Evolutionary conservation across 2,797 vertebrate species (phyloP), one percentile per base, ranked within the genome.

Genomic region (Silurus lanzhouensis): DNA sequence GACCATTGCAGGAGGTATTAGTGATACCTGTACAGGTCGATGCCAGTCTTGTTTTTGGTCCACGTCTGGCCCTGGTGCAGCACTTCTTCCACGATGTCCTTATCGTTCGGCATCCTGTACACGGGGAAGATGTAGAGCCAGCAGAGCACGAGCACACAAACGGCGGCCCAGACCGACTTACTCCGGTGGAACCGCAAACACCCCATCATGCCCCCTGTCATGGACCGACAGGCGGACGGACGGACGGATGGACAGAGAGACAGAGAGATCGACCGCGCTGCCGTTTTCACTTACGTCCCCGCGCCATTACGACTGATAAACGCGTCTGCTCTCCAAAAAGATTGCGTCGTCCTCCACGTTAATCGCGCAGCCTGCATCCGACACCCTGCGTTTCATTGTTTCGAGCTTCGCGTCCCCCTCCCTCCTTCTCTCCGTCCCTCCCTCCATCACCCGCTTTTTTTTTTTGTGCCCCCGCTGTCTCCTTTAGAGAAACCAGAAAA

Each of bases 81-180:
- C 88, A 99, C 97, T 74, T 96, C 97, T 1, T 95, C 95, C 88
- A 97, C 95, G 19, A 98, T 95, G 20, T 97, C 96, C 89, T 97
- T 96, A 89, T 98, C 96, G 81, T 94, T 93, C 12, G 97, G 97
- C 88, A 97, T 91, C 81, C 96, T 94, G 92, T 97, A 96, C 1
- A 92, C 96, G 0, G 98, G 97, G 91, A 96, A 98, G 6, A 98
- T 85, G 92, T 99, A 99, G 0, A 98, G 95, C 97, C 97, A 99
- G 92, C 97, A 97, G n/a, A 99, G 95, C 38, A 98, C 95, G 91
- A 97, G 94, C 82, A 97, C 91, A 82, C 96, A 96, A 89, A 99
- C 88, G 2, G 95, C 97, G 93, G 96, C 97, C 92, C 96, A 98
- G 83, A 95, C 94, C 27, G 96, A 96, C 91, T 96, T 97, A 84